Percentiles rank a stretch among this genome's conserved stretches.
These are phyloP conservation scores for Hydrocynus forskahlii DNA, from an alignment of 2,797 vertebrate genomes.

Conservation along the genomic window DNA sequence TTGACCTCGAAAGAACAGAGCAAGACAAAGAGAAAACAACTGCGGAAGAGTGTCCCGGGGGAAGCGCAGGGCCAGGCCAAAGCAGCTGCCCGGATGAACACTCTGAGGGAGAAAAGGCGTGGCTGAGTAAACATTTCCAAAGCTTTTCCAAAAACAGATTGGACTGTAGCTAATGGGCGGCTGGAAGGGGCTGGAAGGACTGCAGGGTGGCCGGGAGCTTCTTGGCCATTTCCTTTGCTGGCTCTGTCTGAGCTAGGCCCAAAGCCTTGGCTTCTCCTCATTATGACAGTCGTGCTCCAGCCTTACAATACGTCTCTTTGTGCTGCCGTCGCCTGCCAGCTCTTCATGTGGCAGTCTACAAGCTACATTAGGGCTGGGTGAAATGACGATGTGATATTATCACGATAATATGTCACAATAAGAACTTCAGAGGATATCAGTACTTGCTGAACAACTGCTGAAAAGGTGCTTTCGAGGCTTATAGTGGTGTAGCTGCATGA, in stretches of 20 bases:
- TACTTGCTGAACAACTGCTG: too few relatives aligned
- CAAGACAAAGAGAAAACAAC: slow-evolving; percentile 57
- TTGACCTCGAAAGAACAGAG: slow-evolving; percentile 50
- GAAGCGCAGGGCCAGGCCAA: slow-evolving; percentile 28
- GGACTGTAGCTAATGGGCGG: slow-evolving; percentile 37
- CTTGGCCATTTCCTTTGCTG: slow-evolving; percentile 37
- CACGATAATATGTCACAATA: too few relatives aligned
- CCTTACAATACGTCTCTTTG: slow-evolving; percentile 49
- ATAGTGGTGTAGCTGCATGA: too few relatives aligned
- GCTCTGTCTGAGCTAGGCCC: not conserved
- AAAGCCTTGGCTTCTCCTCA: slow-evolving; percentile 39
- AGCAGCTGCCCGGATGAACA: slow-evolving; percentile 54
- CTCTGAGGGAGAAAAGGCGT: slow-evolving; percentile 51
- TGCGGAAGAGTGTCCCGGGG: slow-evolving; percentile 53
- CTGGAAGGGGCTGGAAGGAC: slow-evolving; percentile 9
- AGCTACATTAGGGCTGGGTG: not conserved
- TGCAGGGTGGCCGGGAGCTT: slow-evolving; percentile 30
- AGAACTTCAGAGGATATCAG: too few relatives aligned
- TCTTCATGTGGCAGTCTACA: not conserved
- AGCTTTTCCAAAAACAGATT: slow-evolving; percentile 51
- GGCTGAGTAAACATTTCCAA: slow-evolving; percentile 58
- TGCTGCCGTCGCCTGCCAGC: slow-evolving; percentile 29
- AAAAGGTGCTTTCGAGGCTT: too few relatives aligned
- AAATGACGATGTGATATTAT: not conserved
- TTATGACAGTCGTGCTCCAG: slow-evolving; percentile 3